phyloP scores from a whole-genome alignment of 1,140 invertebrate species.

The Kradibia gibbosae region DNA sequence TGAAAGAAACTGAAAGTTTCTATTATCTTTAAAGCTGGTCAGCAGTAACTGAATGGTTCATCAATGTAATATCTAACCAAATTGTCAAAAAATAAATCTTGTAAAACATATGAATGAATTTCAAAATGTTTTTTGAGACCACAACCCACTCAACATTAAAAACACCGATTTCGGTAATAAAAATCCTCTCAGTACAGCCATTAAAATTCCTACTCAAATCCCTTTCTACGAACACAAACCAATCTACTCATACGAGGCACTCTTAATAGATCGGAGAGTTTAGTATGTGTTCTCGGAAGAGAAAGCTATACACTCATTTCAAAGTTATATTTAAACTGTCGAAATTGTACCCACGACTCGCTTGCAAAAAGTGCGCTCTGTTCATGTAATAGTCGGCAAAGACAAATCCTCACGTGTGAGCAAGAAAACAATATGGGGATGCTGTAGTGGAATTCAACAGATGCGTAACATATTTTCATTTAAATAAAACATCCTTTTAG shows the following conservation, averaged over 20 bases:
- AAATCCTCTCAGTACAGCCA: conserved; percentile 16
- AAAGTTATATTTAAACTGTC: conserved; percentile 36
- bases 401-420: background rate
- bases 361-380: background rate
- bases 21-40: background rate
- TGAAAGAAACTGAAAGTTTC: background rate
- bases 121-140: conserved; percentile 7
- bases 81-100: conserved; percentile 18
- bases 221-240: conserved; percentile 30
- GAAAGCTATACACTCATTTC: conserved; percentile 27
- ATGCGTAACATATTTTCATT: conserved; percentile 71
- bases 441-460: conserved; percentile 55
- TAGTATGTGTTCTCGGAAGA: conserved; percentile 33
- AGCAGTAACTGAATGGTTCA: background rate
- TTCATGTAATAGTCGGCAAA: background rate
- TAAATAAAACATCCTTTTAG: conserved; percentile 68
- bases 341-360: conserved; percentile 18
- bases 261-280: conserved; percentile 16
- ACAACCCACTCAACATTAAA: conserved; percentile 26
- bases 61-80: background rate
- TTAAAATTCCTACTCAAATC: conserved; percentile 31
- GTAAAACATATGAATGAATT: conserved; percentile 16
- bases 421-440: conserved; percentile 31
- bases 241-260: conserved; percentile 18
- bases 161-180: conserved; percentile 26